Conservation (phyloP, 92 coral and sea anemone species). For the Porites divaricata region DNA sequence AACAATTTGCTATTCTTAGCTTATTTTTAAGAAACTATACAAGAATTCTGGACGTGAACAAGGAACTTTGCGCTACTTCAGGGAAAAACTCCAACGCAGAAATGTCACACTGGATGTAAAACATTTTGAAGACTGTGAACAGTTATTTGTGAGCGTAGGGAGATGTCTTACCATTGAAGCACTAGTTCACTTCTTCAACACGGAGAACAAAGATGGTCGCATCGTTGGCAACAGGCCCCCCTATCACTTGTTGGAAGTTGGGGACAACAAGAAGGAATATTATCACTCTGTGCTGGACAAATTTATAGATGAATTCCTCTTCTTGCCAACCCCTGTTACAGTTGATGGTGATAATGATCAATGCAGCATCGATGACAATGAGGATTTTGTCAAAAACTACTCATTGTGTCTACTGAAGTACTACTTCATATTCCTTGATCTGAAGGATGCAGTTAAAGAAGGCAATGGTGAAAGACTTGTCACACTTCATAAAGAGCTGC, state of each 20-base stretch:
- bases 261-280: too few species aligned
- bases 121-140: conserved; percentile 69
- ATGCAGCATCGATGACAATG: too few species aligned
- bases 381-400: too few species aligned
- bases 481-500: conserved; percentile 55
- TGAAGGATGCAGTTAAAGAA: conserved; percentile 47
- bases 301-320: too few species aligned
- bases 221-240: too few species aligned
- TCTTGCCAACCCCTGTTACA: too few species aligned
- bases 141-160: conserved; percentile 49
- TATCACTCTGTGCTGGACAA: too few species aligned
- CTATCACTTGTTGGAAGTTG: too few species aligned
- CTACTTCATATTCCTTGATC: conserved; percentile 9
- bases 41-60: conserved; percentile 42
- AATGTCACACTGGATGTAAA: conserved; percentile 58
- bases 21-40: conserved; percentile 51
- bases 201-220: too few species aligned
- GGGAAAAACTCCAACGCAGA: conserved; percentile 37
- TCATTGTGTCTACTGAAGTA: too few species aligned
- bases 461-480: conserved; percentile 67
- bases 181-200: conserved; percentile 45
- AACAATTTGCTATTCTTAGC: conserved; percentile 15
- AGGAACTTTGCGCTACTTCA: conserved; percentile 38
- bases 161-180: conserved; percentile 49
- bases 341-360: too few species aligned